A percentile compares a stretch with the other conserved stretches of the same genome.
Conservation (phyloP, 2,888 invertebrate genomes). For the Ennomos erosarius region DNA sequence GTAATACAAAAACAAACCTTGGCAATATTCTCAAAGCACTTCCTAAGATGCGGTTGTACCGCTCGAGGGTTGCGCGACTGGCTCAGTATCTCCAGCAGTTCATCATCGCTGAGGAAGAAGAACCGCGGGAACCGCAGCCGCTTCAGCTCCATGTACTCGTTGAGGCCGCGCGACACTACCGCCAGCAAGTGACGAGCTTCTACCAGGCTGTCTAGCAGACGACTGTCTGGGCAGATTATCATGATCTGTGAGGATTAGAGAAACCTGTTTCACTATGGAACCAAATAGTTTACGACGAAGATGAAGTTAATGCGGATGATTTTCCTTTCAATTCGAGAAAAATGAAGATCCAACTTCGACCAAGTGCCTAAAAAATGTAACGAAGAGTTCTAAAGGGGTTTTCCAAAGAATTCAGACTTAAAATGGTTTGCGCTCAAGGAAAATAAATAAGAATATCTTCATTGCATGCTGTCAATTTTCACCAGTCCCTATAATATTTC, state of each 20-base stretch:
- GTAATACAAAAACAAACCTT: constrained; percentile 61
- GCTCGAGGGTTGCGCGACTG: constrained; percentile 91
- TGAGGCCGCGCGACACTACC: constrained; percentile 90
- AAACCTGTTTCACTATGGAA: no score
- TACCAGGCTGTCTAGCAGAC: constrained; percentile 88
- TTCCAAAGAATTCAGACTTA: no score
- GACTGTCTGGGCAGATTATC: constrained; percentile 86
- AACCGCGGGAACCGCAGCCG: constrained; percentile 89
- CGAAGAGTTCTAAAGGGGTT: no score
- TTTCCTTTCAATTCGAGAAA: no score
- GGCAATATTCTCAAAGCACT: constrained; percentile 93
- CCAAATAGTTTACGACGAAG: no score
- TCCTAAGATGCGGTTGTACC: constrained; percentile 92
- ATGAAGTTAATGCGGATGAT: no score
- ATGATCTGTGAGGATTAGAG: constrained; percentile 81
- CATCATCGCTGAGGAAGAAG: constrained; percentile 94
- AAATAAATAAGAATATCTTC: no score
- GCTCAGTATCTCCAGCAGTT: constrained; percentile 91
- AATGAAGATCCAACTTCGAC: no score
- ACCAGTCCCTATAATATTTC: no score
- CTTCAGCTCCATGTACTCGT: constrained; percentile 92
- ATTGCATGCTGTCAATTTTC: no score
- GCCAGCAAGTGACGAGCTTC: constrained; percentile 89
- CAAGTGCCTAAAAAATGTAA: no score
- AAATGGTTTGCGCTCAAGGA: no score